Conservation (phyloP, 1,140 invertebrate species). For the Drosophila tristis region DNA sequence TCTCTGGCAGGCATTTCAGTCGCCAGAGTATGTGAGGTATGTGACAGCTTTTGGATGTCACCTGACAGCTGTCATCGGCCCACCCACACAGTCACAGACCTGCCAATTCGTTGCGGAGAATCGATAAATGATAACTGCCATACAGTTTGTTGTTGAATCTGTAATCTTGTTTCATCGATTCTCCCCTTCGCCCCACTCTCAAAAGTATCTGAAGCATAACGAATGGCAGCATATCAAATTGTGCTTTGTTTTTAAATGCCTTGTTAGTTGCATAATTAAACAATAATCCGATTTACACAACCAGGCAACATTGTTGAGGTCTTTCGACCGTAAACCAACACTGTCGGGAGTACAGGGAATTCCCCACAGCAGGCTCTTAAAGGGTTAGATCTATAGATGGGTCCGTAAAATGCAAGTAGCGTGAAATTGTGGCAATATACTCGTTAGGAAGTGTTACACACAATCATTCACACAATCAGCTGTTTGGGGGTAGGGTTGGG, state of each 20-base stretch:
- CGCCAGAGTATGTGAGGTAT: slow-evolving; percentile 4
- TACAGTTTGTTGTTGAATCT: no score
- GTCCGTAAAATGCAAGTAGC: slow-evolving; percentile 26
- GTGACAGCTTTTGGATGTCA: background rate
- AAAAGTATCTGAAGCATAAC: slow-evolving; percentile 12
- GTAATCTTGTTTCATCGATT: no score
- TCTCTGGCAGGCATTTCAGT: background rate
- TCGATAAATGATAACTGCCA: no score
- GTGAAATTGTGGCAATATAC: slow-evolving; percentile 15
- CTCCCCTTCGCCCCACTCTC: no score
- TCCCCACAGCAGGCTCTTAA: no score
- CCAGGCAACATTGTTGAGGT: slow-evolving; percentile 4
- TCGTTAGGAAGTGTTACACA: background rate
- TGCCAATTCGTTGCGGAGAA: no score
- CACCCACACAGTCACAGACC: no score
- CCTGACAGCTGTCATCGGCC: background rate
- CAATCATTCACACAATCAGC: slow-evolving; percentile 16
- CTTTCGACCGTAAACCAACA: slow-evolving; percentile 5
- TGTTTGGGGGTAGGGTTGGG: no score
- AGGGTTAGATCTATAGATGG: background rate
- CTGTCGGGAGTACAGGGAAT: background rate
- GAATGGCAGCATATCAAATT: slow-evolving; percentile 4
- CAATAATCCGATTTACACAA: slow-evolving; percentile 3
- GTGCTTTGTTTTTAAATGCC: slow-evolving; percentile 9
- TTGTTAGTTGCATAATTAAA: slow-evolving; percentile 18